phyloP scores from a whole-genome alignment of 2,888 invertebrate species.

The Chironomus riparius region DNA sequence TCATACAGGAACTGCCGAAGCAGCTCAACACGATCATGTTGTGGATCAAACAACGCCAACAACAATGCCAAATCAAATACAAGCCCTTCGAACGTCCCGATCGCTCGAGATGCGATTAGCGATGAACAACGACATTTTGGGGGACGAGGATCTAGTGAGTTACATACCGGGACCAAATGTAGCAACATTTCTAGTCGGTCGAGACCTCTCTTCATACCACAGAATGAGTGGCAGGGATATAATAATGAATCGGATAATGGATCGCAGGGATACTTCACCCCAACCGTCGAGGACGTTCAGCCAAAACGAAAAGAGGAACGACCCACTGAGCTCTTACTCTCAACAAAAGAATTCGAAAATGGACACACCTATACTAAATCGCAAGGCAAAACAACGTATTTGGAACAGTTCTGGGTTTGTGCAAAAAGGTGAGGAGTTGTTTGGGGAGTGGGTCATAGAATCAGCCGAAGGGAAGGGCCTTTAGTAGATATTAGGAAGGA shows the following conservation, averaged over 20 bases:
- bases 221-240: constrained; percentile 44
- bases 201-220: constrained; percentile 45
- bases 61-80: constrained; percentile 30
- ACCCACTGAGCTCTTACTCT: constrained; percentile 43
- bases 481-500: too few species aligned
- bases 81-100: constrained; percentile 48
- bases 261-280: neutral
- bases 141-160: constrained; percentile 45
- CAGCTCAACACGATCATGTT: constrained; percentile 5
- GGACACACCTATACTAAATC: constrained; percentile 44
- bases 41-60: constrained; percentile 27
- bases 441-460: too few species aligned
- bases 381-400: constrained; percentile 48
- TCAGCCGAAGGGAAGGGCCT: too few species aligned
- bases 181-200: constrained; percentile 32
- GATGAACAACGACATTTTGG: constrained; percentile 48
- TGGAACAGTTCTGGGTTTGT: constrained; percentile 53
- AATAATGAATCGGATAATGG: constrained; percentile 39
- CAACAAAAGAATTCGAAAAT: constrained; percentile 46
- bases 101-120: constrained; percentile 55
- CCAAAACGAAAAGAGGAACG: constrained; percentile 39
- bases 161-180: constrained; percentile 43
- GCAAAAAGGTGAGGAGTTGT: constrained; percentile 16
- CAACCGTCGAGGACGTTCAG: neutral
- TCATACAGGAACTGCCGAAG: constrained; percentile 21